Base-by-base conservation (phyloP, 2,113 vertebrate species). In the Electrona antarctica region DNA sequence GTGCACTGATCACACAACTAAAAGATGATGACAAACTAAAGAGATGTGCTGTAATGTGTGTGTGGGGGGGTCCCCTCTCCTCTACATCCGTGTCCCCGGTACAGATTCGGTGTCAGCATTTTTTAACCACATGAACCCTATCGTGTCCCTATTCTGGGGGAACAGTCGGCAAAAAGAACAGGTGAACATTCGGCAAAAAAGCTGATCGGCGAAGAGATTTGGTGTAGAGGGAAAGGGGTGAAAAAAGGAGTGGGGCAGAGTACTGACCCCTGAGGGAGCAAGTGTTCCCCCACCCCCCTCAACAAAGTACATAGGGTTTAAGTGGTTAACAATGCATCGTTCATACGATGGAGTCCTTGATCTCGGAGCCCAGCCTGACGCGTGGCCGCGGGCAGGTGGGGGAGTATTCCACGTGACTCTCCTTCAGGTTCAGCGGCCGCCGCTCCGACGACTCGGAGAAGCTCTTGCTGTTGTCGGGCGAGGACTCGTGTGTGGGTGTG, bases 301-400 rank as follows among this genome's bases (percentile, higher is more conserved):
- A 41, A 41, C 33, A 41, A 41, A 41, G 33, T 41, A 3, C 33
- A 41, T 41, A 41, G 33, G 33, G 33, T 41, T 41, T 41, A 41
- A 41, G 33, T 41, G 33, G 33, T 41, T 41, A 41, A 41, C 33
- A 6, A 41, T 41, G 33, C 33, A 6, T 41, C 33, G 33, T 41
- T 92, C 91, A 98, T 71, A 98, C 96, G 33, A 98, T 95, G 0
- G 97, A 98, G 93, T 98, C 97, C 82, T 95, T 95, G 85, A 98
- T 98, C 86, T 96, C 97, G 0, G 97, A 97, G 83, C 97, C 97
- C 12, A 98, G 91, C 73, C 97, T 93, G 49, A 98, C 96, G 15
- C 97, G 88, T 45, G 96, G 96, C 81, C 95, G 93, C 21, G 95
- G 96, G 79, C 95, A 94, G 78, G 93, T 81, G 0, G 94, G 93